Conservation (phyloP, 2,888 invertebrate genomes). For the Hemicrepidius hirtus region DNA sequence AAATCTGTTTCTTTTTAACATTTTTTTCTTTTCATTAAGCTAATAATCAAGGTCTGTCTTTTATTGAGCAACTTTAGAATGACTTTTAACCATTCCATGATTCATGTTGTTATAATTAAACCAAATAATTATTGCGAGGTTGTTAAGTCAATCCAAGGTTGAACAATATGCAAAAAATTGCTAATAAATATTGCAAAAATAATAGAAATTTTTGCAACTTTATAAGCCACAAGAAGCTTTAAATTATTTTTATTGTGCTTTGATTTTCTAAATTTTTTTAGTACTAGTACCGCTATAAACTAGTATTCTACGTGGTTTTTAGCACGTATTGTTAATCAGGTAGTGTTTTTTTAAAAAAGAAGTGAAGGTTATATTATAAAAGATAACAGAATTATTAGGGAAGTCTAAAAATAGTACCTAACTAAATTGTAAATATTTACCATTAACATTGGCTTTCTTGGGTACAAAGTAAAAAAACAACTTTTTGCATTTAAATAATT, state of each 20-base stretch:
- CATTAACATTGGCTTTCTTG: slow-evolving; percentile 9
- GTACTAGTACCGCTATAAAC: too few species aligned
- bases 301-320: too few species aligned
- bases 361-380: slow-evolving; percentile 15
- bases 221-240: slow-evolving; percentile 5
- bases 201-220: slow-evolving; percentile 16
- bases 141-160: slow-evolving; percentile 37
- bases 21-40: slow-evolving; percentile 20
- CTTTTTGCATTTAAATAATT: slow-evolving; percentile 32
- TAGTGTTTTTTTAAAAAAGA: not conserved
- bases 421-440: slow-evolving; percentile 8
- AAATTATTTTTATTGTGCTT: too few species aligned
- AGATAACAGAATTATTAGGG: slow-evolving; percentile 13
- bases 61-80: slow-evolving; percentile 39
- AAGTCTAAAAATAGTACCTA: slow-evolving; percentile 19
- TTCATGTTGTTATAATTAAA: not conserved
- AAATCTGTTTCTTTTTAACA: slow-evolving; percentile 29
- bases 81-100: not conserved
- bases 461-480: slow-evolving; percentile 19
- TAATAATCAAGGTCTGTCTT: slow-evolving; percentile 34
- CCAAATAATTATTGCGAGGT: not conserved
- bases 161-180: slow-evolving; percentile 44
- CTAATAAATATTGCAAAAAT: slow-evolving; percentile 16
- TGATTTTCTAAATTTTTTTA: too few species aligned
- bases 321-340: not conserved